phyloP scores from a whole-genome alignment of 2,797 vertebrate genomes.

The Coendou prehensilis region DNA sequence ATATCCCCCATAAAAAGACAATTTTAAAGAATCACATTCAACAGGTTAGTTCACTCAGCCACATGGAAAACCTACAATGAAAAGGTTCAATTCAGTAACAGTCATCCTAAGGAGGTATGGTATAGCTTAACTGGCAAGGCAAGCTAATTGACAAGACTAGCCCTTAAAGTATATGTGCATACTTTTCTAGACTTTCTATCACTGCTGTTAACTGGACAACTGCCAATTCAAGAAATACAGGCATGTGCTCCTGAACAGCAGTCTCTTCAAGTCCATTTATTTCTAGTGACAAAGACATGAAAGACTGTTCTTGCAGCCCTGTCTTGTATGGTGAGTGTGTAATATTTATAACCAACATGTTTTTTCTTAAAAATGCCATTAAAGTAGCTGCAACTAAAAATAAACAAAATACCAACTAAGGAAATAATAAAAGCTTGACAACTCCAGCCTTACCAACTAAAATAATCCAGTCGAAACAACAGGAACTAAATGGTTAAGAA shows the following conservation, averaged over 20 bases:
- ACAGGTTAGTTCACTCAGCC: neutral
- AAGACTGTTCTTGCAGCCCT: neutral
- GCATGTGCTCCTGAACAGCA: neutral
- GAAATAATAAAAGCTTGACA: neutral
- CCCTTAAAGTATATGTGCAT: neutral
- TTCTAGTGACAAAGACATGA: neutral
- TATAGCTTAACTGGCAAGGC: neutral
- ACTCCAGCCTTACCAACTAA: neutral
- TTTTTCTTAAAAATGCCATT: neutral
- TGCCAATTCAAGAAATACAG: neutral
- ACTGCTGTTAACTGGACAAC: neutral
- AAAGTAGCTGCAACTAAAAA: neutral
- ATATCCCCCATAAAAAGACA: neutral
- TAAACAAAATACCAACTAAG: neutral
- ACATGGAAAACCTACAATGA: neutral
- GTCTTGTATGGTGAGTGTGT: neutral
- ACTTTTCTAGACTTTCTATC: neutral
- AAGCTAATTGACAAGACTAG: neutral
- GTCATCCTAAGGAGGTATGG: neutral
- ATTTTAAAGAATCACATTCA: neutral
- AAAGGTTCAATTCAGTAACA: neutral
- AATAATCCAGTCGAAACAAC: slow-evolving; percentile 22
- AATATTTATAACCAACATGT: neutral
- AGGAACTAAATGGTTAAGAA: neutral
- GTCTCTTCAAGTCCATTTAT: neutral